phyloP scores from a whole-genome alignment of 2,797 vertebrate genomes.

The Melanogrammus aeglefinus region DNA sequence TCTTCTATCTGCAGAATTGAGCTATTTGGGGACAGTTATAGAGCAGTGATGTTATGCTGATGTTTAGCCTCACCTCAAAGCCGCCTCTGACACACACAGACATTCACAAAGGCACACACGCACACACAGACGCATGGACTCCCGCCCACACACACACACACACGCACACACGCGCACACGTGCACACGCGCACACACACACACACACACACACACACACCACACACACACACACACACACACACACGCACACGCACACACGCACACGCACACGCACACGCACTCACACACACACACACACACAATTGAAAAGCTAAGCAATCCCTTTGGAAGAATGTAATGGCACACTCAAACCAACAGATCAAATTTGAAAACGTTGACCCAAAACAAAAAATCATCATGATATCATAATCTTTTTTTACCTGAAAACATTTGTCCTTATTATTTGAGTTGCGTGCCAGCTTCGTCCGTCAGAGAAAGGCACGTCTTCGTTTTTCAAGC shows the following conservation, averaged over 20 bases:
- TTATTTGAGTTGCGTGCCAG: neutral
- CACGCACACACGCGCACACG: too few species aligned
- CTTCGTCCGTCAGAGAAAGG: constrained; percentile 31
- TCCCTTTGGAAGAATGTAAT: neutral
- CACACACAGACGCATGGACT: neutral
- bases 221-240: neutral
- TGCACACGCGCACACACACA: too few species aligned
- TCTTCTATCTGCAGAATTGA: constrained; percentile 27
- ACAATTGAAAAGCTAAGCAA: neutral
- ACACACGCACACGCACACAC: too few species aligned
- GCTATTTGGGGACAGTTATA: neutral
- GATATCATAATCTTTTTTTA: too few species aligned
- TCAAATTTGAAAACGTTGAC: neutral
- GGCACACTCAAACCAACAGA: neutral
- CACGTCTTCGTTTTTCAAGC: constrained; percentile 43
- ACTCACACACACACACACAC: neutral
- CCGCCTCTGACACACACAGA: neutral
- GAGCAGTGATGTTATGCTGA: constrained; percentile 30
- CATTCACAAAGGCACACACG: neutral
- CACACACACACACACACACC: too few species aligned
- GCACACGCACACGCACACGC: too few species aligned
- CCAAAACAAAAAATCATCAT: neutral
- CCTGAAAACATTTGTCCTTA: neutral
- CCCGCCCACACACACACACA: neutral
- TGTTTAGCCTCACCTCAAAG: constrained; percentile 27